Evolutionary conservation across 2,113 vertebrate genomes (phyloP).

Genomic region (Turnix velox): DNA sequence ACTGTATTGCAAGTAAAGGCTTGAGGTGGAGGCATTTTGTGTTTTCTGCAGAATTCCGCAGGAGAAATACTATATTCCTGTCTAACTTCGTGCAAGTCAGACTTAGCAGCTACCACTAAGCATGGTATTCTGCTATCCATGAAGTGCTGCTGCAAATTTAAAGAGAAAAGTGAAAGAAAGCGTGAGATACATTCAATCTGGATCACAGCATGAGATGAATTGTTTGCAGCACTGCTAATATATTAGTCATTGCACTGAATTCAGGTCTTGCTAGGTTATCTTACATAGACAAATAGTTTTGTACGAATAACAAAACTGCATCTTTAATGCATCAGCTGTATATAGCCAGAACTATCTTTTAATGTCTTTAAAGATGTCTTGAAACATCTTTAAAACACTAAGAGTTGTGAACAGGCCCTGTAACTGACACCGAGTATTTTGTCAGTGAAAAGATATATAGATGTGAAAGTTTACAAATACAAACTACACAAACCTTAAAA

Average conservation of each 20-base stretch:
- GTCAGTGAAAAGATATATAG: neutral
- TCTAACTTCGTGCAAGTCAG: constrained; percentile 92
- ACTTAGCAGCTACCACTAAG: constrained; percentile 90
- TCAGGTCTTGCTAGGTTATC: neutral
- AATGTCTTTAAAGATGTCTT: too few species aligned
- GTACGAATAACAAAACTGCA: neutral
- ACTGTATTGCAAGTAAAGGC: constrained; percentile 89
- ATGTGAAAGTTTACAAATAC: neutral
- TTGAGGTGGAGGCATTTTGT: constrained; percentile 98
- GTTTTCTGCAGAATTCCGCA: constrained; percentile 93
- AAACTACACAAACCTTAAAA: constrained; percentile 87
- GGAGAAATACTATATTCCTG: constrained; percentile 90
- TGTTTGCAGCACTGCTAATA: neutral
- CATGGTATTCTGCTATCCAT: constrained; percentile 96
- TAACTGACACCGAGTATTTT: neutral
- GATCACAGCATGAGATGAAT: neutral
- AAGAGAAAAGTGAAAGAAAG: neutral
- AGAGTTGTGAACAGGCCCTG: neutral
- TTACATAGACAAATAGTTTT: neutral
- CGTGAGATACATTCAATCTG: neutral
- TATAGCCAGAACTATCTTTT: neutral
- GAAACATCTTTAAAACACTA: neutral
- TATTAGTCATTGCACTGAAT: neutral
- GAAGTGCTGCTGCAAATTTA: constrained; percentile 86
- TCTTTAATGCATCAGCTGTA: neutral